phyloP scores from a whole-genome alignment of 2,113 vertebrate species.

The Cyprinodon brontotheroides region DNA sequence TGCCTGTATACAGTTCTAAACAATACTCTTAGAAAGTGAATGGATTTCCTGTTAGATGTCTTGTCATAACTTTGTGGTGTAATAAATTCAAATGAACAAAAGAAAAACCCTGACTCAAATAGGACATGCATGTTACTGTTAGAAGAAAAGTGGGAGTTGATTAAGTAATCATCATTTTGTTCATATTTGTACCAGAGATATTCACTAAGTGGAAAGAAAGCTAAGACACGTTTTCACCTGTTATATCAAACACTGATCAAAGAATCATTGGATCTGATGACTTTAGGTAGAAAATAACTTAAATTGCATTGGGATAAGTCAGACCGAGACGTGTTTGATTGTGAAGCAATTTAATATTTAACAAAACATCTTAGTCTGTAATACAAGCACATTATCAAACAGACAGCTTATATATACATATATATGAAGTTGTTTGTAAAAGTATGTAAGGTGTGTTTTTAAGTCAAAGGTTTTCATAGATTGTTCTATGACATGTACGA shows the following conservation, averaged over 20 bases:
- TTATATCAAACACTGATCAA: too few relatives aligned
- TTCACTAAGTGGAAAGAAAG: not conserved
- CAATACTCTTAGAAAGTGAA: not conserved
- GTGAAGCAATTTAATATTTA: not conserved
- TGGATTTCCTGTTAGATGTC: not conserved
- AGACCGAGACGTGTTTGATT: not conserved
- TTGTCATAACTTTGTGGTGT: not conserved
- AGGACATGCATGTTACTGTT: not conserved
- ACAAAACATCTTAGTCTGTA: not conserved
- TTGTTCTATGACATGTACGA: not conserved
- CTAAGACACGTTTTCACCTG: too few relatives aligned
- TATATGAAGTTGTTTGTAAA: not conserved
- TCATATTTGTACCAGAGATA: not conserved
- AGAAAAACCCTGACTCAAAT: not conserved
- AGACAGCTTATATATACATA: not conserved
- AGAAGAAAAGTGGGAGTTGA: not conserved
- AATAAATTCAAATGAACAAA: not conserved
- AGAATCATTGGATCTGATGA: too few relatives aligned
- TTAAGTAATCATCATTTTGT: not conserved
- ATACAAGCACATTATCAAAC: not conserved
- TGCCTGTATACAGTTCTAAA: not conserved
- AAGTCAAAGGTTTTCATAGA: not conserved
- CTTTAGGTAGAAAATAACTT: not conserved
- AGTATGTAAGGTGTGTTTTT: not conserved
- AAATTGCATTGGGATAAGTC: not conserved